These are phyloP conservation scores for Nothura maculosa DNA, from an alignment of 2,797 vertebrate genomes.

Conservation along the genomic window DNA sequence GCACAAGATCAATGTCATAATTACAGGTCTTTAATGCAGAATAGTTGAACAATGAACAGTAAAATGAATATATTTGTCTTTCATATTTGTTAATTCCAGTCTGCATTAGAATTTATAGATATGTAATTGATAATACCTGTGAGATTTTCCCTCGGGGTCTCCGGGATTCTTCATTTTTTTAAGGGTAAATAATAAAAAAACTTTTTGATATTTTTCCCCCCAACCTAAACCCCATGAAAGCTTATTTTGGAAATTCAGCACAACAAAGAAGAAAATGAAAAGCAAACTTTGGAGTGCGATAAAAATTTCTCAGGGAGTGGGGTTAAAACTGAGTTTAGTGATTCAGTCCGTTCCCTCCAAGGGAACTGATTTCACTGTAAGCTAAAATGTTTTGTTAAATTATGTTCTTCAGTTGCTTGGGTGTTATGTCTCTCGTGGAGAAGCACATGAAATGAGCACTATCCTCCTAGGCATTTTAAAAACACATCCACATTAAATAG, in stretches of 20 bases:
- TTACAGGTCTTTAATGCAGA: conserved; percentile 28
- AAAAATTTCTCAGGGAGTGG: conserved; percentile 45
- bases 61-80: conserved; percentile 31
- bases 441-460: conserved; percentile 71
- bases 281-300: conserved; percentile 45
- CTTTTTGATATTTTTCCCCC: neutral
- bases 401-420: conserved; percentile 64
- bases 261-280: conserved; percentile 19
- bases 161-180: neutral
- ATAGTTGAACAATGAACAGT: neutral
- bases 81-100: neutral
- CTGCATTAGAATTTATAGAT: neutral
- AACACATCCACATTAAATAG: conserved; percentile 71
- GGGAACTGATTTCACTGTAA: conserved; percentile 63
- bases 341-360: conserved; percentile 64
- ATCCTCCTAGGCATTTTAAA: conserved; percentile 73
- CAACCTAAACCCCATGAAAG: neutral
- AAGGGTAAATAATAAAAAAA: conserved; percentile 34
- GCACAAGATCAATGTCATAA: conserved; percentile 39
- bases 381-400: conserved; percentile 77
- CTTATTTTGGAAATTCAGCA: conserved; percentile 46
- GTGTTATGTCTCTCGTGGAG: conserved; percentile 69
- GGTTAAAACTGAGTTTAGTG: conserved; percentile 62
- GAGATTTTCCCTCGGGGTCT: neutral
- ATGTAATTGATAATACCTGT: neutral